phyloP scores from a whole-genome alignment of 2,888 invertebrate genomes.

The Dendrolimus pini region DNA sequence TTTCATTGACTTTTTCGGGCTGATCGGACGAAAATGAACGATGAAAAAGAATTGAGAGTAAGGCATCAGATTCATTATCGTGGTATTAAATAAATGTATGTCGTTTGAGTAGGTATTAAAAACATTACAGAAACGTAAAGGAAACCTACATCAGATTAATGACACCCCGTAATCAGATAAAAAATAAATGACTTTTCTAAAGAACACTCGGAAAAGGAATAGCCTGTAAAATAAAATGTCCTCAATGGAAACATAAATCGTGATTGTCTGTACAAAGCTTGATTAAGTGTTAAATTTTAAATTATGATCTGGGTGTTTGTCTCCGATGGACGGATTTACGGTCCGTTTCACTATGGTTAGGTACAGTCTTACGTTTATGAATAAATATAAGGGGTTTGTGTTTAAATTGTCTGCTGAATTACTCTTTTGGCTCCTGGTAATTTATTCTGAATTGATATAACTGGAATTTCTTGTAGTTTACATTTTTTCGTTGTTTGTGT shows the following conservation, averaged over 20 bases:
- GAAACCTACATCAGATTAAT: no score
- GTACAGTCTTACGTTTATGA: not conserved
- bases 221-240: constrained; percentile 54
- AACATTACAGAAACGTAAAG: no score
- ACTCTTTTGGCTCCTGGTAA: not conserved
- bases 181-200: constrained; percentile 54
- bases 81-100: no score
- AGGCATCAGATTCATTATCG: no score
- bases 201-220: constrained; percentile 48
- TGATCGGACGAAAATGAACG: no score
- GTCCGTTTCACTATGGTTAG: not conserved
- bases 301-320: constrained; percentile 45
- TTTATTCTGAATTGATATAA: not conserved
- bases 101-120: no score
- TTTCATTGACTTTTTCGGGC: no score
- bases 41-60: no score
- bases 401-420: not conserved
- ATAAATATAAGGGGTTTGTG: not conserved
- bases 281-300: constrained; percentile 72
- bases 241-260: constrained; percentile 49
- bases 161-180: constrained; percentile 36
- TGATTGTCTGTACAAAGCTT: constrained; percentile 58
- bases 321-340: constrained; percentile 21
- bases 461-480: no score
- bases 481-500: no score